Percentiles rank a stretch among this genome's conserved stretches.
These are phyloP conservation scores for Parnassius orleans DNA, from an alignment of 2,888 invertebrate species.

Conservation along the genomic window DNA sequence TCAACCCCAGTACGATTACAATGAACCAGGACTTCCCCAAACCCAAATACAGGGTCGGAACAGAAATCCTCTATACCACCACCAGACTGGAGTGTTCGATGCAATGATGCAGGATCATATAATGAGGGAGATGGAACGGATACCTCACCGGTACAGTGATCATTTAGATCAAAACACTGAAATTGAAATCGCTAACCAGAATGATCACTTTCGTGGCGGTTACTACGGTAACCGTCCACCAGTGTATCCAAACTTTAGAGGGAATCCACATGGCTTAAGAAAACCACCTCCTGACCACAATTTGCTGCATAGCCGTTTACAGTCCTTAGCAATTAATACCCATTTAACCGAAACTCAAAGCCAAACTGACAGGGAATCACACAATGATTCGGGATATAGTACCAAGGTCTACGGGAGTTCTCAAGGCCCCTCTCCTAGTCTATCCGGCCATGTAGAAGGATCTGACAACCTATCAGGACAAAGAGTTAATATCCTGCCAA, in stretches of 20 bases:
- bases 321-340: slow-evolving; percentile 74
- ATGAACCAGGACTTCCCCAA: slow-evolving; percentile 56
- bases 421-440: slow-evolving; percentile 88
- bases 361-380: slow-evolving; percentile 83
- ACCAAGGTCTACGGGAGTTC: slow-evolving; percentile 90
- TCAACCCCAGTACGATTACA: slow-evolving; percentile 58
- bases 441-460: slow-evolving; percentile 81
- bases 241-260: slow-evolving; percentile 51
- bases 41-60: slow-evolving; percentile 59
- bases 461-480: slow-evolving; percentile 67
- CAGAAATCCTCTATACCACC: slow-evolving; percentile 68
- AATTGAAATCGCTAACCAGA: slow-evolving; percentile 71
- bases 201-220: slow-evolving; percentile 63
- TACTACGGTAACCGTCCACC: slow-evolving; percentile 66
- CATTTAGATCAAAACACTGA: slow-evolving; percentile 72
- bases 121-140: slow-evolving; percentile 73
- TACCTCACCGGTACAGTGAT: slow-evolving; percentile 74
- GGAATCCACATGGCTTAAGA: slow-evolving; percentile 46
- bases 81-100: slow-evolving; percentile 70
- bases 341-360: slow-evolving; percentile 72
- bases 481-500: slow-evolving; percentile 56
- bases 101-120: slow-evolving; percentile 80
- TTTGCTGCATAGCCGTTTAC: slow-evolving; percentile 69
- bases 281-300: slow-evolving; percentile 67
- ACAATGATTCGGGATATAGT: slow-evolving; percentile 93